phyloP scores from a whole-genome alignment of 2,888 invertebrate genomes.

The Xanthorhoe spadicearia region DNA sequence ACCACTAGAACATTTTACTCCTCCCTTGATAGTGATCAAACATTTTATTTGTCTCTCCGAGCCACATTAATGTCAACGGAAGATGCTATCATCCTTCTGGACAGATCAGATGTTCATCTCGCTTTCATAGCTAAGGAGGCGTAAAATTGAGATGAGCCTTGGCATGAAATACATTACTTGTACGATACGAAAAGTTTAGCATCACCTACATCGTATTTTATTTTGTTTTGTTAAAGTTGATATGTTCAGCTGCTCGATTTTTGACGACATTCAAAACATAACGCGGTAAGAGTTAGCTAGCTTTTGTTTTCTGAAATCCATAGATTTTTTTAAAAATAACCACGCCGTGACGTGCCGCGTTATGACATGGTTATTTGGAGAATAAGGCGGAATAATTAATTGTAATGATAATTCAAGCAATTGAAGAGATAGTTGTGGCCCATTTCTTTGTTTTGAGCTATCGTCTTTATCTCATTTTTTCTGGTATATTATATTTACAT shows the following conservation, averaged over 20 bases:
- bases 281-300: too few relatives aligned
- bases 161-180: slow-evolving; percentile 48
- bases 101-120: slow-evolving; percentile 71
- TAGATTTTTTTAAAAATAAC: too few relatives aligned
- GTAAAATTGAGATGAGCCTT: slow-evolving; percentile 74
- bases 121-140: slow-evolving; percentile 68
- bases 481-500: neutral
- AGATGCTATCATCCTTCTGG: slow-evolving; percentile 70
- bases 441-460: neutral
- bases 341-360: too few relatives aligned
- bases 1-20: slow-evolving; percentile 17
- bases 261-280: too few relatives aligned
- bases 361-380: too few relatives aligned
- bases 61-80: slow-evolving; percentile 73
- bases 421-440: neutral
- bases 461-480: neutral
- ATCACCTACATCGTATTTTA: too few relatives aligned
- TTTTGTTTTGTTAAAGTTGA: too few relatives aligned
- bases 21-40: slow-evolving; percentile 21
- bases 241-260: too few relatives aligned
- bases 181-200: slow-evolving; percentile 10
- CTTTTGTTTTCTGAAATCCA: too few relatives aligned
- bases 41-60: slow-evolving; percentile 50
- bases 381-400: too few relatives aligned
- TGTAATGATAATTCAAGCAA: too few relatives aligned